Evolutionary conservation across 2,888 invertebrate species (phyloP), one percentile per base, ranked within the genome.

Genomic region (Netelia virgata): DNA sequence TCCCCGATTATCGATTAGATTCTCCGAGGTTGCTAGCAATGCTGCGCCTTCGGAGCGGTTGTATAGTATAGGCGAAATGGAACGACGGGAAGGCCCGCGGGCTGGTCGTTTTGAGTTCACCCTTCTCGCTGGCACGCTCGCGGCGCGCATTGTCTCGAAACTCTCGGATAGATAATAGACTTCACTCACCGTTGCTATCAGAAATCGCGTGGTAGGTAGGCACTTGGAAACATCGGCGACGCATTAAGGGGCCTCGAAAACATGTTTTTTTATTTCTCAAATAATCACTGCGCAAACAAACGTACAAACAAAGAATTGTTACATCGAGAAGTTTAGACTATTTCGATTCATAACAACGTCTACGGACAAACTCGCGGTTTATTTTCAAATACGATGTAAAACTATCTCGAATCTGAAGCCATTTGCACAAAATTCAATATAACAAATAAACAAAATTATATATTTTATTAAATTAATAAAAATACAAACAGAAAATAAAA

Each of bases 71-170:
- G 74, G 82, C 82, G 70, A 84, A 84, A 84, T 84, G 84, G 84
- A 82, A 82, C 84, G 78, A 79, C 81, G 72, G 80, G 75, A 74
- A 82, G 84, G 74, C 82, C 84, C 82, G 84, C 82, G 82, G 84
- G 81, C 74, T 66, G 77, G 64, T 80, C 69, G 78, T 75, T 84
- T 84, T 82, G 84, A 82, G 78, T 74, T 77, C 66, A 68, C 82
- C 76, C 76, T 66, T 76, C 66, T 61, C 47, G 64, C 57, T 36
- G 57, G 66, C 76, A 77, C 82, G 36, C 82, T 72, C 66, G 59
- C 50, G 50, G 73, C 50, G 75, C 43, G 68, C 81, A 81, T 84
- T 84, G 84, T 81, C 84, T 81, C 77, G 81, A 81, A 74, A 84
- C 73, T 84, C 84, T 72, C 16, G 63, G 81, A 77, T 79, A 75